Evolutionary conservation across 1,140 invertebrate species (phyloP).

Genomic region (Magallana ariakensis): DNA sequence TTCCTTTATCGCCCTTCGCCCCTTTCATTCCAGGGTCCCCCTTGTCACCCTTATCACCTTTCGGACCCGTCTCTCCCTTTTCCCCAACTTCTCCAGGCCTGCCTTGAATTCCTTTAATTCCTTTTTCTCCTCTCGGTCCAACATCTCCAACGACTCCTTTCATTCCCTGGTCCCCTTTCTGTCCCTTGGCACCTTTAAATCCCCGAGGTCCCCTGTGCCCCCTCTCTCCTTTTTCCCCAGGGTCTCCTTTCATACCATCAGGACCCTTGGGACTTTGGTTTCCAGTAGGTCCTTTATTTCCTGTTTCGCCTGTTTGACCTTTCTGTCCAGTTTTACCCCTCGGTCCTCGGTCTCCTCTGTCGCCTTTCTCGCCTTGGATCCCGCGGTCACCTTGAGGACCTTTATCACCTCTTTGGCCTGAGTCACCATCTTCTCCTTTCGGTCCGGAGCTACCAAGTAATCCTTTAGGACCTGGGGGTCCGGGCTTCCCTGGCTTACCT

Average conservation of each 20-base stretch:
- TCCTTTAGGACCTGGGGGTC: slow-evolving; percentile 38
- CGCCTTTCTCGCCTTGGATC: not conserved
- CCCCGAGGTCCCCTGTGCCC: not conserved
- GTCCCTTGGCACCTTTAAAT: not conserved
- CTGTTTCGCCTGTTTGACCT: not conserved
- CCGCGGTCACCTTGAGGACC: not conserved
- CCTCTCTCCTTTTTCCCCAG: slow-evolving; percentile 6
- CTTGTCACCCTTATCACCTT: slow-evolving; percentile 22
- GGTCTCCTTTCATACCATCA: not conserved
- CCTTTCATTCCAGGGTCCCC: slow-evolving; percentile 32
- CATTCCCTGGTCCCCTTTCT: slow-evolving; percentile 10
- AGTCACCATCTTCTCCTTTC: not conserved
- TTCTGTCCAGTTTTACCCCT: not conserved
- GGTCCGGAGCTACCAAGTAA: not conserved
- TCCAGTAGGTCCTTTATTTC: not conserved
- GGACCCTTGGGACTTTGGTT: not conserved
- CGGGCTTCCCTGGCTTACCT: not conserved
- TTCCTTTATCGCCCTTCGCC: slow-evolving; percentile 11
- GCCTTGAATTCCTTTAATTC: slow-evolving; percentile 6
- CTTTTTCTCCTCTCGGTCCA: slow-evolving; percentile 10
- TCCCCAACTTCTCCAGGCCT: slow-evolving; percentile 3
- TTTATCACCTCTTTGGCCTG: not conserved
- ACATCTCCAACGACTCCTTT: slow-evolving; percentile 11
- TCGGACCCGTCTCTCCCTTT: slow-evolving; percentile 1
- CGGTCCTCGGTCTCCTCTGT: not conserved